A percentile compares a stretch with the other conserved stretches of the same genome.
Evolutionary conservation across 2,797 vertebrate species (phyloP).

Genomic region (Darevskia mixta): DNA sequence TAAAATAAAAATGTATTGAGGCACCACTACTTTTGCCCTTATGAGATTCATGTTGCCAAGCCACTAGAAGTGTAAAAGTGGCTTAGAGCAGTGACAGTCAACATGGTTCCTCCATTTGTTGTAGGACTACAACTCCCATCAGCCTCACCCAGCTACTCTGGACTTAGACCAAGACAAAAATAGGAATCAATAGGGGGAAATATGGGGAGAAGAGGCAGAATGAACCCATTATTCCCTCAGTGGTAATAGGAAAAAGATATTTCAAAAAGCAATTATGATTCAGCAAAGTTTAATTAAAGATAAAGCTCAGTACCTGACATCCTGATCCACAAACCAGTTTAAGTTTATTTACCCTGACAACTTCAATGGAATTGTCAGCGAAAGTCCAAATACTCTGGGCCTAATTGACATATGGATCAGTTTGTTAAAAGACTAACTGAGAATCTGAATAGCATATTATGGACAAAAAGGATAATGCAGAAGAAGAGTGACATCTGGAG

Average conservation of each 20-base stretch:
- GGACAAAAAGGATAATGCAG: slow-evolving; percentile 1
- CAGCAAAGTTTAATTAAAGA: slow-evolving; percentile 17
- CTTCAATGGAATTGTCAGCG: slow-evolving; percentile 17
- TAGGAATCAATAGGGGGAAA: not conserved
- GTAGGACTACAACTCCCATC: too few species aligned
- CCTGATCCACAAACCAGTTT: not conserved
- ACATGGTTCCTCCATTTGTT: too few species aligned
- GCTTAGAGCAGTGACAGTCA: fast-evolving
- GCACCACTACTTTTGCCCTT: too few species aligned
- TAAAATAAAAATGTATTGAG: too few species aligned
- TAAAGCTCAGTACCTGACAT: slow-evolving; percentile 13
- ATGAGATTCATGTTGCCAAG: slow-evolving; percentile 18
- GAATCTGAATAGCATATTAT: slow-evolving; percentile 13
- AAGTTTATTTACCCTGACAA: slow-evolving; percentile 23
- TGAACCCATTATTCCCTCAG: slow-evolving; percentile 28
- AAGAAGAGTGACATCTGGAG: not conserved
- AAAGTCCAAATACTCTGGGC: not conserved
- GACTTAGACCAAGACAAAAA: not conserved
- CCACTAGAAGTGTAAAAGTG: slow-evolving; percentile 8
- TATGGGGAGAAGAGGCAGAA: not conserved
- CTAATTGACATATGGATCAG: slow-evolving; percentile 15
- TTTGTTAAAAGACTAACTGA: slow-evolving; percentile 34
- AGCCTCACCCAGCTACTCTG: too few species aligned
- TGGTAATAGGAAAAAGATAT: slow-evolving; percentile 25
- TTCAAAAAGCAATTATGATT: not conserved